Conservation (phyloP, 2,113 vertebrate genomes). For the Ailurus styani region DNA sequence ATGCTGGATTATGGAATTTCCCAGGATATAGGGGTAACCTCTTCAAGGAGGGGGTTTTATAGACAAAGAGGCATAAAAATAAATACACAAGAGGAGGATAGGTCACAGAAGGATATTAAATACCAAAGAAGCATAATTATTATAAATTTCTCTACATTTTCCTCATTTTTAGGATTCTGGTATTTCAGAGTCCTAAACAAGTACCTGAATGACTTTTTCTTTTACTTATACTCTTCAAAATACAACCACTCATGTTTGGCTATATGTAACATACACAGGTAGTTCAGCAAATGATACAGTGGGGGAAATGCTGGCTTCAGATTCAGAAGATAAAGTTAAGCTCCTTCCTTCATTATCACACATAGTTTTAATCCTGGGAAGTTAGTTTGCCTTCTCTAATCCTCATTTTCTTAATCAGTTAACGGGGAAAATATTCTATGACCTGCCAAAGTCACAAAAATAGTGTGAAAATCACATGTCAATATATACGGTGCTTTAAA, state of each 20-base stretch:
- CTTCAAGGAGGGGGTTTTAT: neutral
- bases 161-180: neutral
- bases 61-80: neutral
- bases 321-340: conserved; percentile 27
- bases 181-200: neutral
- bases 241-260: neutral
- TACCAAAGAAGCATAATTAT: neutral
- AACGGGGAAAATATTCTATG: neutral
- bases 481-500: conserved; percentile 8
- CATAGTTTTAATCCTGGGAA: neutral
- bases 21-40: neutral
- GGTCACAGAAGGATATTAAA: neutral
- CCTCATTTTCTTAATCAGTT: neutral
- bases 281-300: neutral
- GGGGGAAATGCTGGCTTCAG: neutral
- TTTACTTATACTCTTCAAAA: neutral
- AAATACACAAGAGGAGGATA: neutral
- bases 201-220: neutral
- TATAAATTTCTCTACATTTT: neutral
- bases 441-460: neutral
- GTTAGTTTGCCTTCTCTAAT: neutral
- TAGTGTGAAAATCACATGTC: neutral
- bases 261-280: neutral
- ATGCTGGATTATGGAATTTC: neutral
- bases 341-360: neutral